Evolutionary conservation across 2,888 invertebrate genomes (phyloP).

Genomic region (Anaspis maculata): DNA sequence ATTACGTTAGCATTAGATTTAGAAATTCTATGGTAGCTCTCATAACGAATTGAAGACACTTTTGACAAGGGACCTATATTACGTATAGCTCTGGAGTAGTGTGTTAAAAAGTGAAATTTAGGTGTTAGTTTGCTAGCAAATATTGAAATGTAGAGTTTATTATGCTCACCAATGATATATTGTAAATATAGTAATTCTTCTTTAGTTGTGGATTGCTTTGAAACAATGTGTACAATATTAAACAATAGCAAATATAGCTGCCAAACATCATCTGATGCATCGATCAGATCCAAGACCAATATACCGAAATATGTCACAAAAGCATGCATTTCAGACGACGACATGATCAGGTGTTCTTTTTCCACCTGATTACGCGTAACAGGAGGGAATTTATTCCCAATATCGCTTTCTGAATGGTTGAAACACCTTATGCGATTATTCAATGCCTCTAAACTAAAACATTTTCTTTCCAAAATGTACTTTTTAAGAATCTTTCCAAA

Average conservation of each 20-base stretch:
- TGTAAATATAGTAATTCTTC: background rate
- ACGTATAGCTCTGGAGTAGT: background rate
- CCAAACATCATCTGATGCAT: background rate
- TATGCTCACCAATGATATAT: background rate
- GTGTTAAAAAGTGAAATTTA: conserved; percentile 1
- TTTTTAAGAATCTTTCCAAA: background rate
- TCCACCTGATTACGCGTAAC: background rate
- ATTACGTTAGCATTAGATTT: background rate
- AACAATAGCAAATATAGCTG: background rate
- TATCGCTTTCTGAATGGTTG: background rate
- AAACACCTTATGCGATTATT: background rate
- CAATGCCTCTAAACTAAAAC: background rate
- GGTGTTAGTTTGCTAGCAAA: background rate
- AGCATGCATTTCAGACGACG: background rate
- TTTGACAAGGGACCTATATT: background rate
- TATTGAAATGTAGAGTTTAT: background rate
- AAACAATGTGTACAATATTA: background rate
- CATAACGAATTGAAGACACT: background rate
- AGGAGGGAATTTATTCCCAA: background rate
- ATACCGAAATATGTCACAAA: background rate
- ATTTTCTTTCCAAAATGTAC: background rate
- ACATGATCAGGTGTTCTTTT: background rate
- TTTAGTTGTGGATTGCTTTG: background rate
- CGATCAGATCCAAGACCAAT: background rate
- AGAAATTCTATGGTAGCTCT: background rate